Evolutionary conservation across 2,113 vertebrate genomes (phyloP).

Genomic region (Seriola aureovittata): DNA sequence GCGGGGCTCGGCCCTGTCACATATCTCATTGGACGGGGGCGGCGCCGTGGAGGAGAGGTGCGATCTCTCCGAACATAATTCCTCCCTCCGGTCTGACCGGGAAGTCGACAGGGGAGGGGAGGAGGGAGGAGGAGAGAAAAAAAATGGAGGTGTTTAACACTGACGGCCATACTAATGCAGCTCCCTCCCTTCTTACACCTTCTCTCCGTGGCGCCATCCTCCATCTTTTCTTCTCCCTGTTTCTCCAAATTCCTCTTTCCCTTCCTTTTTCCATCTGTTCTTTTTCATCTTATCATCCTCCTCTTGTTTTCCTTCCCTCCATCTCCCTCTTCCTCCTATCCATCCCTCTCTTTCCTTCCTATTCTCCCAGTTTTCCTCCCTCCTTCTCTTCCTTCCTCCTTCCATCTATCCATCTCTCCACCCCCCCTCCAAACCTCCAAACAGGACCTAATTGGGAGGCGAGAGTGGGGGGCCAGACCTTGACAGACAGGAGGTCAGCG

Average conservation of each 20-base stretch:
- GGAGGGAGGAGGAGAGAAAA: background rate
- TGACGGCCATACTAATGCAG: conserved; percentile 46
- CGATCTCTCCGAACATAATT: conserved; percentile 57
- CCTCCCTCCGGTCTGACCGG: conserved; percentile 54
- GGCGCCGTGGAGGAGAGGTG: conserved; percentile 20
- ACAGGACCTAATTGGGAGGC: conserved; percentile 97
- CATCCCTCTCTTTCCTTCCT: background rate
- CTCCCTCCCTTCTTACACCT: conserved; percentile 4
- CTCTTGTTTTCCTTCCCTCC: background rate
- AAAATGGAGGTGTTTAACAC: conserved; percentile 67
- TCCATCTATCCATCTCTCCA: background rate
- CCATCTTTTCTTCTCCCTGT: background rate
- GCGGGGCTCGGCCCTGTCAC: conserved; percentile 55
- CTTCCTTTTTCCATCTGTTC: background rate
- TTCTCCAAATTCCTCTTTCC: background rate
- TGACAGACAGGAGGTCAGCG: conserved; percentile 99
- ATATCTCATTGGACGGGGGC: conserved; percentile 64
- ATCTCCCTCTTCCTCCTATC: background rate
- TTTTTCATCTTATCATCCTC: background rate
- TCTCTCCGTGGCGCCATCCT: background rate
- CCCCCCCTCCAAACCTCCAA: conserved; percentile 46
- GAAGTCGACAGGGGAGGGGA: background rate
- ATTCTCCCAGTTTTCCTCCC: background rate
- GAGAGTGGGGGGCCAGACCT: conserved; percentile 93
- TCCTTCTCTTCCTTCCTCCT: background rate